These are phyloP conservation scores for Paratrypauchen microcephalus DNA, from an alignment of 2,797 vertebrate genomes.

Conservation along the genomic window DNA sequence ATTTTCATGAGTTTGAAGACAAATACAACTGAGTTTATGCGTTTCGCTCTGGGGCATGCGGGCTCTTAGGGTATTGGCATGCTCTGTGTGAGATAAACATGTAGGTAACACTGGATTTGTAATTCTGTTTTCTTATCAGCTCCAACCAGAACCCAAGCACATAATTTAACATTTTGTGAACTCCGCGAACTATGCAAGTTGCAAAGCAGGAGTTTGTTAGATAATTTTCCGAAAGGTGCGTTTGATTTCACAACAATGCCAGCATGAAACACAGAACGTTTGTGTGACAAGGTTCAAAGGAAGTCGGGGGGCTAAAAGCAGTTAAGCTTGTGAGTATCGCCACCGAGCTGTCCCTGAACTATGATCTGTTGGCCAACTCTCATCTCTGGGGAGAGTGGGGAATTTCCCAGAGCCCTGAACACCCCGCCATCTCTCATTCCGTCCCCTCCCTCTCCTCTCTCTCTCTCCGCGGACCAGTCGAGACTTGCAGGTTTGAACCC, in stretches of 20 bases:
- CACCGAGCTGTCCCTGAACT: constrained; percentile 61
- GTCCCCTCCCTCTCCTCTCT: constrained; percentile 20
- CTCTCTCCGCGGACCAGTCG: constrained; percentile 53
- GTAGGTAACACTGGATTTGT: constrained; percentile 31
- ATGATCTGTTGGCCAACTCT: constrained; percentile 59
- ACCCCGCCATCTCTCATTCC: constrained; percentile 52
- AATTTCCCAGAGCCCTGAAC: constrained; percentile 70
- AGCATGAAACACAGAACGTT: background rate
- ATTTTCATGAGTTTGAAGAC: constrained; percentile 17
- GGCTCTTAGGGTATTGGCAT: constrained; percentile 28
- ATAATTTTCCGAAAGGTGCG: constrained; percentile 23
- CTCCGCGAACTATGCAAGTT: constrained; percentile 17
- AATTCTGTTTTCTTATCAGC: constrained; percentile 50
- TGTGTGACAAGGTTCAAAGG: constrained; percentile 29
- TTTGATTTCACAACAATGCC: constrained; percentile 26
- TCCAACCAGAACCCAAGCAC: constrained; percentile 43
- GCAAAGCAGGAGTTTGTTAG: constrained; percentile 19
- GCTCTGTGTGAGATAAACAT: constrained; percentile 48
- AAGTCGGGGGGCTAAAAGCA: constrained; percentile 35
- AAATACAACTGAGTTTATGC: constrained; percentile 3
- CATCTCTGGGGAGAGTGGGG: constrained; percentile 64
- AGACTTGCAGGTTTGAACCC: constrained; percentile 72
- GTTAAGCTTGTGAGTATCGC: constrained; percentile 45
- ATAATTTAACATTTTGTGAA: constrained; percentile 31
- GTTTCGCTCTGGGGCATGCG: constrained; percentile 19